Evolutionary conservation across 2,113 vertebrate species (phyloP).

Genomic region (Brachypteracias leptosomus): DNA sequence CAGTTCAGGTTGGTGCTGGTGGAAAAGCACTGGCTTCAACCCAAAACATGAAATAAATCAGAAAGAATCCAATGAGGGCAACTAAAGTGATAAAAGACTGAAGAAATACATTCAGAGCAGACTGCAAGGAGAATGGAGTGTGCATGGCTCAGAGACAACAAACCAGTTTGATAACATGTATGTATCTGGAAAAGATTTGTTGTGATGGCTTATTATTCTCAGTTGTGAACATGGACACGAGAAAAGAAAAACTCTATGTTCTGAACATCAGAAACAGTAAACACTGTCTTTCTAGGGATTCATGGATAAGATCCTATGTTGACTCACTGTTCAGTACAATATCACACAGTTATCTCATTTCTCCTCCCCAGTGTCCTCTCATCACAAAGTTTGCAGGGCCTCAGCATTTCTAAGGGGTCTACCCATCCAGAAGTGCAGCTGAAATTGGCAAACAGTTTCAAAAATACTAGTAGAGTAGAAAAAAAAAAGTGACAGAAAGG

Average conservation of each 20-base stretch:
- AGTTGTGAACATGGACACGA: fast-evolving
- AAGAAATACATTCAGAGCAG: neutral
- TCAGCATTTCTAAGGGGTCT: neutral
- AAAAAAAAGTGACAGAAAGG: too few relatives aligned
- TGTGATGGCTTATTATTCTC: neutral
- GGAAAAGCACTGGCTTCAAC: neutral
- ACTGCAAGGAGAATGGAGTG: neutral
- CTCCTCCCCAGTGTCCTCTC: neutral
- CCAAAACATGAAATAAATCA: constrained; percentile 22
- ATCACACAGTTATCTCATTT: neutral
- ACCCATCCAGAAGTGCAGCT: neutral
- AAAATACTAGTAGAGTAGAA: neutral
- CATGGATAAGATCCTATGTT: neutral
- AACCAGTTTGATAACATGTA: neutral
- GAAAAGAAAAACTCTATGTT: neutral
- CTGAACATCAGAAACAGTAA: neutral
- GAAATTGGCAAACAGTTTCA: neutral
- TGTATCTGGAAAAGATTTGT: neutral
- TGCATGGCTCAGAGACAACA: neutral
- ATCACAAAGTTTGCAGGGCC: neutral
- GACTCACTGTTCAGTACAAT: neutral
- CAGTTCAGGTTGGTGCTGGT: neutral
- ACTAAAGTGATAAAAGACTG: neutral
- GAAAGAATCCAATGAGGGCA: neutral
- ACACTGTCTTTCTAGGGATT: neutral